Evolutionary conservation across 2,888 invertebrate genomes (phyloP), one percentile per base, ranked within the genome.

Genomic region (Papilio protenor): DNA sequence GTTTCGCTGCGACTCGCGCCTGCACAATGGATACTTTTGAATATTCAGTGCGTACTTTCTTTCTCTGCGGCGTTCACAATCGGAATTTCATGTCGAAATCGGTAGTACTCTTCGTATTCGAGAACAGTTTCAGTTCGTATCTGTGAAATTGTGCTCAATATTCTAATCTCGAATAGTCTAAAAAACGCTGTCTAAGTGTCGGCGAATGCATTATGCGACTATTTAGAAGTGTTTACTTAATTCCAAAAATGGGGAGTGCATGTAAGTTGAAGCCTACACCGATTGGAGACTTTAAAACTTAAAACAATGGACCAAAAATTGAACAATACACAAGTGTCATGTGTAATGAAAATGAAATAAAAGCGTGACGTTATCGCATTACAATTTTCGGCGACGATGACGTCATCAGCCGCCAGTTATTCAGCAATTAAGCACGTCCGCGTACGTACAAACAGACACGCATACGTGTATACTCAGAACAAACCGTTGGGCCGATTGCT

Each of bases 21-120:
- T 64, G 79, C 52, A 85, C 83, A 84, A 83, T 81, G 80, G 75
- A 66, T 33, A 47, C 79, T 79, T 82, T 86, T 88, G 83, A 87
- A 89, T 90, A 91, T 90, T 90, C 89, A 89, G 86, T 83, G 85
- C 82, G 79, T 55, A 40, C 52, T 75, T 49, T 55, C 82, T 83
- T 33, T 81, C 81, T 79, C 75, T 78, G 80, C 52, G 83, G 85
- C 87, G 87, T 90, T 88, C 76, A 85, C 79, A 88, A 89, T 90
- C 81, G 87, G 90, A 85, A 89, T 89, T 88, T 88, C 85, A 77
- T 77, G 77, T 77, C 77, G 79, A 76, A 75, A 66, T 77, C 76
- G 45, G 74, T 75, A 33, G 72, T 76, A 75, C 66, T 40, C 12
- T 12, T 45, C 66, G 12, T 11, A 18, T 11, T 45, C 12, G 45